Evolutionary conservation across 2,888 invertebrate species (phyloP).

Genomic region (Tribolium freemani): DNA sequence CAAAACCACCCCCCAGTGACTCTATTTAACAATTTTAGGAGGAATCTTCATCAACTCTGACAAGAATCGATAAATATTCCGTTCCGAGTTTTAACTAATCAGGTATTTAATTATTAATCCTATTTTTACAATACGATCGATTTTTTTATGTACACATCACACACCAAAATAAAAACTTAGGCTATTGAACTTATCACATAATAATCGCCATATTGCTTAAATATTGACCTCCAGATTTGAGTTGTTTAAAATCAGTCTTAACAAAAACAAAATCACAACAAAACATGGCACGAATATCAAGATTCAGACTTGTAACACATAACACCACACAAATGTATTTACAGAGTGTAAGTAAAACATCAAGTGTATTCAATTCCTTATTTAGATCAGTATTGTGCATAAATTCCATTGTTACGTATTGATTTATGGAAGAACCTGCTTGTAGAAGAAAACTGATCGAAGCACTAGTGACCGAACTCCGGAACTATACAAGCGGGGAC

Average conservation of each 20-base stretch:
- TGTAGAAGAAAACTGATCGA: slow-evolving; percentile 19
- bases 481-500: neutral
- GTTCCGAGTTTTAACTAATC: slow-evolving; percentile 13
- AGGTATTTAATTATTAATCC: slow-evolving; percentile 6
- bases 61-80: neutral
- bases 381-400: slow-evolving; percentile 32
- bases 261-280: slow-evolving; percentile 27
- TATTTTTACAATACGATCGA: slow-evolving; percentile 19
- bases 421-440: slow-evolving; percentile 32
- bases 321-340: slow-evolving; percentile 32
- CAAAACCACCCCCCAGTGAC: slow-evolving; percentile 8
- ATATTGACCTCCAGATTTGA: slow-evolving; percentile 26
- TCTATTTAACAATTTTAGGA: neutral
- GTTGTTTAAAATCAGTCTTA: slow-evolving; percentile 37
- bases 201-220: slow-evolving; percentile 23
- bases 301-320: slow-evolving; percentile 15
- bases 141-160: slow-evolving; percentile 15
- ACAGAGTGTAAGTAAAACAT: slow-evolving; percentile 31
- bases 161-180: slow-evolving; percentile 11
- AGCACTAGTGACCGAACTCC: slow-evolving; percentile 22
- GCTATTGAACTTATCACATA: slow-evolving; percentile 9
- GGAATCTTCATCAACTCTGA: neutral
- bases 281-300: slow-evolving; percentile 2
- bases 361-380: slow-evolving; percentile 39
- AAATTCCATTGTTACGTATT: slow-evolving; percentile 39